Base-by-base conservation (phyloP, 2,888 invertebrate genomes). In the Homarus gammarus region DNA sequence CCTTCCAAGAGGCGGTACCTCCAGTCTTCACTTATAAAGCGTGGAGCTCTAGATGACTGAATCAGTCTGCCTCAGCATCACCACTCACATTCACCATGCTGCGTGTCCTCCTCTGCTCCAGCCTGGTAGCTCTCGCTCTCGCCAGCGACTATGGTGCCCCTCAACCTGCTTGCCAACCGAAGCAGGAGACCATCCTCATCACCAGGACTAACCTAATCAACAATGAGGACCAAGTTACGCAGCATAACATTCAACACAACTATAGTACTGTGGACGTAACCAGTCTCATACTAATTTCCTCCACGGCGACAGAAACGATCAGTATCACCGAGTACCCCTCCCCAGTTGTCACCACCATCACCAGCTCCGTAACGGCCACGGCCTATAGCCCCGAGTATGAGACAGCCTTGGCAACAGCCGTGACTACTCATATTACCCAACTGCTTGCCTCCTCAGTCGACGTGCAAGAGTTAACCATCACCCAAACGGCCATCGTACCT, bases 401-500 rank as follows among this genome's bases (percentile, higher is more conserved):
- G 33, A 77, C 77, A 27, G 33, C 85, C 8, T 22, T 77, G 44
- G 77, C 77, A 2, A 85, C 85, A 22, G n/a, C 33, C 18, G 68
- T 84, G 22, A 44, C 49, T 18, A 85, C 77, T 12, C 61, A 73
- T 31, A 77, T 64, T n/a, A 68, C 33, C 6, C 64, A 33, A 27
- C 22, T 85, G 31, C 6, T 85, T 44, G 77, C 49, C 40, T 44
- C 22, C 5, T 33, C 56, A 0, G 27, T 61, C 15, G 73, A 18
- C 27, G 84, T 84, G 75, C 22, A 77, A 22, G 75, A 77, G 38
- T 22, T 22, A 64, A 85, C 64, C 77, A 31, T 85, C 33, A 77
- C 85, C 31, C 77, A 85, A 33, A 85, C 85, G 40, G 77, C 27
- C 12, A 44, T 85, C 12, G 38, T 31, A 10, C 0, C 64, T 8